These are phyloP conservation scores for Penaeus japonicus DNA, from an alignment of 1,140 invertebrate species.

Conservation along the genomic window DNA sequence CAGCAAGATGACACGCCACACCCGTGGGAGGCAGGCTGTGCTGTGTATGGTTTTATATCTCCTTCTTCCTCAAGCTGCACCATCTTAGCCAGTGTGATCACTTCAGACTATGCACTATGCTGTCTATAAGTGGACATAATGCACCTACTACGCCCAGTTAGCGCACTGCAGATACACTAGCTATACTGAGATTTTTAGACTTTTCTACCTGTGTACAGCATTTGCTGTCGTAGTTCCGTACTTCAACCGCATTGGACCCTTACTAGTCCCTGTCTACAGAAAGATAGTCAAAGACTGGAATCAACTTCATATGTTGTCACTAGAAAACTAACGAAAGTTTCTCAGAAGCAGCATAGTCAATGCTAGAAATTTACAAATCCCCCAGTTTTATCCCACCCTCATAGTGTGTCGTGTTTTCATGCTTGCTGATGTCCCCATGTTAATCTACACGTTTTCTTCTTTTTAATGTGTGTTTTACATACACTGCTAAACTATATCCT, in stretches of 20 bases:
- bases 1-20: constrained; percentile 12
- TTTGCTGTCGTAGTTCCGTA: constrained; percentile 13
- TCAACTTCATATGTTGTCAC: background rate
- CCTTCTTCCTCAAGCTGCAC: constrained; percentile 35
- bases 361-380: background rate
- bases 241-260: constrained; percentile 17
- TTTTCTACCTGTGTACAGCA: constrained; percentile 24
- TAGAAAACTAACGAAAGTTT: background rate
- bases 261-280: constrained; percentile 20
- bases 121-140: constrained; percentile 4
- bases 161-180: constrained; percentile 23
- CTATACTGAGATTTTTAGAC: constrained; percentile 18
- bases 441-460: background rate
- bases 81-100: constrained; percentile 34
- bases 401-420: background rate
- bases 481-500: too few species aligned
- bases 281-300: background rate
- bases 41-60: constrained; percentile 31
- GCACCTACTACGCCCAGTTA: constrained; percentile 18
- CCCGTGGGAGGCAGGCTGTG: constrained; percentile 18
- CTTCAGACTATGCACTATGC: constrained; percentile 11
- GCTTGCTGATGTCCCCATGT: background rate
- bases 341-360: background rate
- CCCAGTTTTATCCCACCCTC: background rate
- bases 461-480: too few species aligned